phyloP scores from a whole-genome alignment of 2,888 invertebrate genomes.

The Aleiodes alternator region DNA sequence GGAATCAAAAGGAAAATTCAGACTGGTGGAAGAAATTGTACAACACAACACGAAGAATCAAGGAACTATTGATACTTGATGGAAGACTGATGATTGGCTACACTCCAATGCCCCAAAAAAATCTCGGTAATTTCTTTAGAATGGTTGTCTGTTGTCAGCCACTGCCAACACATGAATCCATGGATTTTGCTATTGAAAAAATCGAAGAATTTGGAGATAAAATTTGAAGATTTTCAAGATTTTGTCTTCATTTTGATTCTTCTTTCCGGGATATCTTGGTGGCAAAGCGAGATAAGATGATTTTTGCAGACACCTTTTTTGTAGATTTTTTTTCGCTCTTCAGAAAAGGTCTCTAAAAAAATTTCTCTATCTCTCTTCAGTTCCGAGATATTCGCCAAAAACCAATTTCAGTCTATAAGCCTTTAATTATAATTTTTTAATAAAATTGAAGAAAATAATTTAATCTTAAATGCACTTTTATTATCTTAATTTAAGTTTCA shows the following conservation, averaged over 20 bases:
- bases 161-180: slow-evolving; percentile 77
- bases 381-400: no score
- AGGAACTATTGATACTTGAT: slow-evolving; percentile 81
- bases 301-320: no score
- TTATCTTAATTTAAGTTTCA: neutral
- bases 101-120: slow-evolving; percentile 80
- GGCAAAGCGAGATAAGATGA: no score
- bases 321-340: no score
- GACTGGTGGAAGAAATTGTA: slow-evolving; percentile 78
- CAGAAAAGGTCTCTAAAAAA: no score
- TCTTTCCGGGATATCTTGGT: neutral
- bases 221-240: slow-evolving; percentile 52
- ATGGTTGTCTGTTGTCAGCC: slow-evolving; percentile 87
- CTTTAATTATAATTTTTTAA: no score
- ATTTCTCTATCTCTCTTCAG: no score
- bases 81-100: slow-evolving; percentile 87
- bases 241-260: neutral
- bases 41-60: slow-evolving; percentile 82
- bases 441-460: no score
- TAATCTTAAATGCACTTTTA: slow-evolving; percentile 7
- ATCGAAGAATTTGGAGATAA: slow-evolving; percentile 80
- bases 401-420: no score
- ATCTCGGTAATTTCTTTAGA: slow-evolving; percentile 85
- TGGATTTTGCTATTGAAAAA: slow-evolving; percentile 81
- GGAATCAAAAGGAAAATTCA: slow-evolving; percentile 72